Evolutionary conservation across 2,888 invertebrate species (phyloP).

Genomic region (Drosophila meridionalis): DNA sequence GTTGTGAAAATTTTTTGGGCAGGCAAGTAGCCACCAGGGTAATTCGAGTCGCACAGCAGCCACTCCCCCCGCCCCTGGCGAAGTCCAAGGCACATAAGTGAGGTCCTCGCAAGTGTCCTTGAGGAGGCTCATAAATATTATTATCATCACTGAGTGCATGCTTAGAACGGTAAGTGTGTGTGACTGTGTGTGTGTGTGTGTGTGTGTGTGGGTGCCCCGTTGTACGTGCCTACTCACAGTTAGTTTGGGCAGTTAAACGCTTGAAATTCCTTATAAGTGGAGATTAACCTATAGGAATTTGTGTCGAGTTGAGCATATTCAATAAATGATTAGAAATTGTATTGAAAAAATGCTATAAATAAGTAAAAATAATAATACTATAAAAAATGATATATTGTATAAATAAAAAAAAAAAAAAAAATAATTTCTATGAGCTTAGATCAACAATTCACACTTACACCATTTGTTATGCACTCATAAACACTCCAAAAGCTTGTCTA

Average conservation of each 20-base stretch:
- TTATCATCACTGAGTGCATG: slow-evolving; percentile 67
- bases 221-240: slow-evolving; percentile 3
- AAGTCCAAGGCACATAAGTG: slow-evolving; percentile 63
- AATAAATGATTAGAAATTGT: background rate
- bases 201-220: background rate
- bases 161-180: slow-evolving; percentile 25
- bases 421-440: too few species aligned
- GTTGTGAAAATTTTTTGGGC: slow-evolving; percentile 68
- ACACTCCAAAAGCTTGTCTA: background rate
- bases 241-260: slow-evolving; percentile 13
- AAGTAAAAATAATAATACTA: background rate
- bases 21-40: slow-evolving; percentile 78
- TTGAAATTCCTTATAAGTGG: slow-evolving; percentile 1
- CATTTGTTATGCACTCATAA: background rate
- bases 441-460: background rate
- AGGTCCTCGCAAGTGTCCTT: slow-evolving; percentile 72
- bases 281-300: slow-evolving; percentile 2
- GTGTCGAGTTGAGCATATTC: background rate
- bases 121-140: slow-evolving; percentile 81
- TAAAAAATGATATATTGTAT: too few species aligned
- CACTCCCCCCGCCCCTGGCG: background rate
- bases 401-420: too few species aligned
- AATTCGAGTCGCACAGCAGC: slow-evolving; percentile 45
- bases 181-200: slow-evolving; percentile 15
- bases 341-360: background rate